phyloP scores from a whole-genome alignment of 2,797 vertebrate species.

The Eremophila alpestris region DNA sequence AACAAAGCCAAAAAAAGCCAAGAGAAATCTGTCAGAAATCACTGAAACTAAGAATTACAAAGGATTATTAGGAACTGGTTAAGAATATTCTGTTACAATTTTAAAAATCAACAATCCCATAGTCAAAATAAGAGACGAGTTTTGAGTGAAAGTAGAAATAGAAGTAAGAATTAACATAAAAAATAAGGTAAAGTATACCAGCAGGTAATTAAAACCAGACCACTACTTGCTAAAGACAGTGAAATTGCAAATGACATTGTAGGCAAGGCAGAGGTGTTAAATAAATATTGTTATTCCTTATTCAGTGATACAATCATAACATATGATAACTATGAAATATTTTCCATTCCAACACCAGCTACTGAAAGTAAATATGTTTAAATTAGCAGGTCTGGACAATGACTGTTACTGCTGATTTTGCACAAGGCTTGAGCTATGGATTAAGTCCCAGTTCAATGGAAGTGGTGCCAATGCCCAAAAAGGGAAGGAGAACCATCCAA shows the following conservation, averaged over 20 bases:
- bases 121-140: neutral
- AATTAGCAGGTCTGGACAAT: conserved; percentile 45
- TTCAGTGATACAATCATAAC: neutral
- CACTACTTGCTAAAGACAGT: neutral
- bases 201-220: neutral
- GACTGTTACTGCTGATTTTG: conserved; percentile 11
- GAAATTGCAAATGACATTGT: neutral
- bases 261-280: neutral
- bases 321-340: conserved; percentile 11
- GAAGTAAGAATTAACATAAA: neutral
- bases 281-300: conserved; percentile 18
- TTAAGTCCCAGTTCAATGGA: neutral
- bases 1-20: neutral
- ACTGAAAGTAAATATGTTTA: conserved; percentile 35
- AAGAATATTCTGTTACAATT: neutral
- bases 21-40: neutral
- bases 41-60: neutral
- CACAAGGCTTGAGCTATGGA: neutral
- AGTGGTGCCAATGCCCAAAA: conserved; percentile 21
- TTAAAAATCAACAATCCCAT: neutral
- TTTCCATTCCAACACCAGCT: conserved; percentile 30
- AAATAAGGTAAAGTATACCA: neutral
- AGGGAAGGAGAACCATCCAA: neutral
- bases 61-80: neutral
- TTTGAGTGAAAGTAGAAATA: neutral